Evolutionary conservation across 2,113 vertebrate genomes (phyloP), one percentile per base, ranked within the genome.

Genomic region (Osmerus mordax): DNA sequence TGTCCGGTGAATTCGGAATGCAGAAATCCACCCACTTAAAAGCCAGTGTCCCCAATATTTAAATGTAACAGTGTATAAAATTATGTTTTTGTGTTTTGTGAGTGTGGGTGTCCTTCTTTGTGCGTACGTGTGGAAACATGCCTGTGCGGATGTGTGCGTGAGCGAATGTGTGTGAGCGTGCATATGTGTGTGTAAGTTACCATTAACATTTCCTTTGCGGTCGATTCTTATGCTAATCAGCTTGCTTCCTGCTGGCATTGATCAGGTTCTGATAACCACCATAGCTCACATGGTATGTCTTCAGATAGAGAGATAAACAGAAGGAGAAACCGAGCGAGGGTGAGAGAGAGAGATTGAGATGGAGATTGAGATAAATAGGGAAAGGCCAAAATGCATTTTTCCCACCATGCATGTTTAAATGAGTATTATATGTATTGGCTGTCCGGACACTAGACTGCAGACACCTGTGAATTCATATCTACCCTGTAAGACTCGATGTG

Each of bases 221-320:
- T 84, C 80, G 84, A 78, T 87, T 89, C 81, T 74, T 84, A 81
- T 85, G 86, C 72, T 83, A 88, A 87, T 86, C 81, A 78, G 83
- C 66, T 69, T 52, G 77, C 80, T 86, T 90, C 79, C 85, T 87
- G 85, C 78, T 65, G 70, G 73, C 84, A 83, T 83, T 67, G 87
- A 88, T 84, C 77, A 79, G 47, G 63, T 51, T 65, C 77, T 55
- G 85, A 89, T 88, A 71, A 84, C 59, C 67, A 76, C 29, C 56
- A 21, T 47, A 47, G 36, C 70, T 83, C 69, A 69, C 74, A 70
- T 3, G 19, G n/a, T n/a, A 18, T 75, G 76, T 52, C 78, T 60
- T 72, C 81, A 82, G 73, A 83, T 76, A 83, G 7, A 32, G 14
- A 16, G 28, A 25, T 63, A 23, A 28, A 18, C 8, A 8, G 16